A percentile compares a stretch with the other conserved stretches of the same genome.
phyloP scores from a whole-genome alignment of 2,113 vertebrate genomes.

The Cichladusa arquata region DNA sequence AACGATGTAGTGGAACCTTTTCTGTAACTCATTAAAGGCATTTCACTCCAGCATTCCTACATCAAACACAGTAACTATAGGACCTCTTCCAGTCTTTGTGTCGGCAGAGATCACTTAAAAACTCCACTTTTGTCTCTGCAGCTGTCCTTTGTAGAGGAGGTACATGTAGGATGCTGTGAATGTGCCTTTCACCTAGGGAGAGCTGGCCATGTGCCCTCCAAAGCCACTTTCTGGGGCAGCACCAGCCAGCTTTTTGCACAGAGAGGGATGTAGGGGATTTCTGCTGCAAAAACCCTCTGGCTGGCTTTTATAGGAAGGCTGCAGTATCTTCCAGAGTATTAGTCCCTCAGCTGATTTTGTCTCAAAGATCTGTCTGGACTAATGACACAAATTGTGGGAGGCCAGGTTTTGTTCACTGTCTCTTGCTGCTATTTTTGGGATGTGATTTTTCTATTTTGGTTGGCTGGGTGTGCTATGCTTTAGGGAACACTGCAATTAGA shows the following conservation, averaged over 20 bases:
- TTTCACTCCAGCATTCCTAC: neutral
- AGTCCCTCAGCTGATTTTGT: neutral
- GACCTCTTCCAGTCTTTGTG: neutral
- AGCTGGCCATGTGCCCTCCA: neutral
- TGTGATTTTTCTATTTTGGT: constrained; percentile 16
- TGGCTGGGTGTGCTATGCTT: neutral
- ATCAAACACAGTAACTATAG: neutral
- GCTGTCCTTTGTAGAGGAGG: neutral
- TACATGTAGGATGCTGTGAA: neutral
- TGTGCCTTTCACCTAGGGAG: neutral
- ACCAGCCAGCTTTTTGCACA: neutral
- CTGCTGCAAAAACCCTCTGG: neutral
- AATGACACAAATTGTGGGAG: neutral
- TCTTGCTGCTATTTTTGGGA: constrained; percentile 17
- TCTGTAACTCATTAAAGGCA: neutral
- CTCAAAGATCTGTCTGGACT: neutral
- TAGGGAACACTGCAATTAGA: constrained; percentile 20
- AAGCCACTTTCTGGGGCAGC: neutral
- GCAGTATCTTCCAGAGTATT: neutral
- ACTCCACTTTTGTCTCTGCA: neutral
- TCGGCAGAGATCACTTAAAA: neutral
- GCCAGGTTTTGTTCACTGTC: neutral
- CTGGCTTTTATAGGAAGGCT: neutral
- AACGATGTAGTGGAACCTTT: neutral
- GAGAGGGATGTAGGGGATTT: neutral